phyloP scores from a whole-genome alignment of 2,888 invertebrate genomes.

The Melanchra persicariae region DNA sequence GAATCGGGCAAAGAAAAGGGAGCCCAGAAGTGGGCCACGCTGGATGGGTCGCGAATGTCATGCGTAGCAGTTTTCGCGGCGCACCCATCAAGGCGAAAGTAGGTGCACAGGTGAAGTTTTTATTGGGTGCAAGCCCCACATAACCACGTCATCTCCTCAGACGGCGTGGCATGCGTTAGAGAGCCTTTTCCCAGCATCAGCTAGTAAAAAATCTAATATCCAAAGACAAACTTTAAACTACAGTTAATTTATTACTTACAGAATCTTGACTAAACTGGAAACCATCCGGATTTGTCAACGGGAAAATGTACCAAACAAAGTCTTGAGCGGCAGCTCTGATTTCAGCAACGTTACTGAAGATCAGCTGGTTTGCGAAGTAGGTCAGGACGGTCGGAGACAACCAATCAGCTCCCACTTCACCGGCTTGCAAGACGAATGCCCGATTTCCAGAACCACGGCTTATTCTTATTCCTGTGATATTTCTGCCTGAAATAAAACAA shows the following conservation, averaged over 20 bases:
- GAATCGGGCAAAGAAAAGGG: too few relatives aligned
- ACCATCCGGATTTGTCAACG: conserved; percentile 94
- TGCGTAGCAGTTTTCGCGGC: too few relatives aligned
- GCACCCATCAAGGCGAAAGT: too few relatives aligned
- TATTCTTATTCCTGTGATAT: conserved; percentile 87
- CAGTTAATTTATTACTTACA: conserved; percentile 75
- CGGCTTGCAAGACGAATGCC: conserved; percentile 83
- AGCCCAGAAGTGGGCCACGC: too few relatives aligned
- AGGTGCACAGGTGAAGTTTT: too few relatives aligned
- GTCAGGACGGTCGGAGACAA: conserved; percentile 92
- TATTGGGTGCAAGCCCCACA: too few relatives aligned
- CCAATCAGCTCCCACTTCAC: conserved; percentile 95
- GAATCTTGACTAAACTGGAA: conserved; percentile 92
- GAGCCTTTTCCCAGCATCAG: too few relatives aligned
- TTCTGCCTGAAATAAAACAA: conserved; percentile 75
- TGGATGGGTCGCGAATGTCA: too few relatives aligned
- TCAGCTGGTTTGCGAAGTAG: conserved; percentile 91
- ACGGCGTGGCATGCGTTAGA: too few relatives aligned
- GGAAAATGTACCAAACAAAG: conserved; percentile 94
- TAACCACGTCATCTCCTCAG: too few relatives aligned
- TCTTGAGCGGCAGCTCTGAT: conserved; percentile 87
- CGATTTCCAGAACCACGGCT: conserved; percentile 75
- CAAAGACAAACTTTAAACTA: too few relatives aligned
- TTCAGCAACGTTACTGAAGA: conserved; percentile 88
- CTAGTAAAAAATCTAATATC: too few relatives aligned